Conservation (phyloP, 2,797 vertebrate species). For the Allochrocebus solatus region DNA sequence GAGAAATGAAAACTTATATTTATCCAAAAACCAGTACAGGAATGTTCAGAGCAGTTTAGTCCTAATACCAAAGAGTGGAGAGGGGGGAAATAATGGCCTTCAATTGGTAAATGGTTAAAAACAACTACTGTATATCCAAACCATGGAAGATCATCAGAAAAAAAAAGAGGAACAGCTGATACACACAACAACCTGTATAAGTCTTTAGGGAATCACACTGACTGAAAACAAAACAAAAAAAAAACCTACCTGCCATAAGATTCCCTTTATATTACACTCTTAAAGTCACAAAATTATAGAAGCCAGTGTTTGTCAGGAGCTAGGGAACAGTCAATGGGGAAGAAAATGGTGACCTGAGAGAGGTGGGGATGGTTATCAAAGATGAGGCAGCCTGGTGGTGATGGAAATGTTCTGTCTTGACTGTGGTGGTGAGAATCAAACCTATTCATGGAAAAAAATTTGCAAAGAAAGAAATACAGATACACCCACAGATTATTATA, state of each 20-base stretch:
- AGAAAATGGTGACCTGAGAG: not conserved
- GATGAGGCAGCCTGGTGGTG: not conserved
- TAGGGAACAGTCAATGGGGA: not conserved
- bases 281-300: not conserved
- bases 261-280: conserved; percentile 22
- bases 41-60: conserved; percentile 1
- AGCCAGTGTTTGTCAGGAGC: not conserved
- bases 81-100: not conserved
- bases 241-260: not conserved
- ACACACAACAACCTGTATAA: not conserved
- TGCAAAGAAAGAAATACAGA: not conserved
- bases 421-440: not conserved
- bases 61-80: not conserved
- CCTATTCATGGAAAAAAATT: not conserved
- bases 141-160: not conserved
- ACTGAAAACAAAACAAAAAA: not conserved
- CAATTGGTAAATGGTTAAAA: not conserved
- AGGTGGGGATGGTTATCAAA: not conserved
- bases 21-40: not conserved
- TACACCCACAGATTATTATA: not conserved
- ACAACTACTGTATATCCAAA: not conserved
- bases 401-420: conserved; percentile 8
- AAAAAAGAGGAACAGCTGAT: not conserved
- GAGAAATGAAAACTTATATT: conserved; percentile 5
- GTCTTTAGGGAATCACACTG: not conserved